Percentiles rank a stretch among this genome's conserved stretches.
phyloP scores from a whole-genome alignment of 2,113 vertebrate species.

The Rallus limicola region DNA sequence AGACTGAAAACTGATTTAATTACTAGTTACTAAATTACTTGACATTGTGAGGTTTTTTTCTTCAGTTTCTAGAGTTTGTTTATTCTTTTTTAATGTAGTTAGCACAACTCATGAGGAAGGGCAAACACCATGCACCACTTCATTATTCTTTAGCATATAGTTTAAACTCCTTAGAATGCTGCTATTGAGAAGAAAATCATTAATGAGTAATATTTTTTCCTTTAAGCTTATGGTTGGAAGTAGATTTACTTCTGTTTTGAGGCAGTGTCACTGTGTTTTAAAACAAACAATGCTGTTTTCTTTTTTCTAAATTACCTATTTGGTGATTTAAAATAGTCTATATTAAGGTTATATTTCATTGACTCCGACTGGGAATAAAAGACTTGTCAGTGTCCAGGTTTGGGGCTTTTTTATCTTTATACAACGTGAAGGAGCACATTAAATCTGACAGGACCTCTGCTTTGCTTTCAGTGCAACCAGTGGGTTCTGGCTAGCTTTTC shows the following conservation, averaged over 20 bases:
- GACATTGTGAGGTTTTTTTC: neutral
- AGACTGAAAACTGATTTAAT: neutral
- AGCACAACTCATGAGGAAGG: neutral
- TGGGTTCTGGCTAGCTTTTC: neutral
- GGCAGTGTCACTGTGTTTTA: neutral
- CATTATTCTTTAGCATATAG: neutral
- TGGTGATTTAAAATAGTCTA: neutral
- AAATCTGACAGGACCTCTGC: neutral
- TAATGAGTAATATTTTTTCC: neutral
- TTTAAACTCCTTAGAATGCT: neutral
- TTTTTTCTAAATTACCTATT: neutral
- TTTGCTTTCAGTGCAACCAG: neutral
- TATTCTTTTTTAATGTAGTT: neutral
- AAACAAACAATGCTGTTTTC: neutral
- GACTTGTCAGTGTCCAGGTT: neutral
- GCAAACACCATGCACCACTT: neutral
- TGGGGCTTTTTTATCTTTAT: neutral
- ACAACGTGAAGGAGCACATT: neutral
- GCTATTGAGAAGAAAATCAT: neutral
- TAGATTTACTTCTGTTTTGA: neutral
- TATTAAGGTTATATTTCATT: neutral
- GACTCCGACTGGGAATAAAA: neutral
- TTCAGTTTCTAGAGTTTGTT: neutral
- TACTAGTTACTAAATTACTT: neutral
- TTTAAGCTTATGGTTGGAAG: neutral